Evolutionary conservation across 2,797 vertebrate genomes (phyloP).

Genomic region (Enteromius anoplus): DNA sequence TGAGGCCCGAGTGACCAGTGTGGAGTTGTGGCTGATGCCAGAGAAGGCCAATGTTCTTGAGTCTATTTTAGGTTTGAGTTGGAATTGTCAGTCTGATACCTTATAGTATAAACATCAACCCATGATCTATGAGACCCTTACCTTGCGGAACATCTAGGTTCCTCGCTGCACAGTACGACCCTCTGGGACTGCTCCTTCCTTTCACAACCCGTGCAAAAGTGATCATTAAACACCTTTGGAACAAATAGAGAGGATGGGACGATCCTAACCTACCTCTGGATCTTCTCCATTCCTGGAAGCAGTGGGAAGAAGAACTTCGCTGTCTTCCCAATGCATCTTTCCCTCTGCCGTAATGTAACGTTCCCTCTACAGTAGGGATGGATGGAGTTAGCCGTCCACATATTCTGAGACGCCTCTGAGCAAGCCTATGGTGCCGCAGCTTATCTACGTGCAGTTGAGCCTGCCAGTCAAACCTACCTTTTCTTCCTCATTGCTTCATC

Average conservation of each 20-base stretch:
- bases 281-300: neutral
- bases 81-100: too few species aligned
- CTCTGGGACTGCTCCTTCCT: neutral
- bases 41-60: too few species aligned
- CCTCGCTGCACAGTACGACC: too few species aligned
- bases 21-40: too few species aligned
- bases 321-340: neutral
- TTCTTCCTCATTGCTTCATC: neutral
- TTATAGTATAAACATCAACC: too few species aligned
- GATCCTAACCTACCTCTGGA: neutral
- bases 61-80: too few species aligned
- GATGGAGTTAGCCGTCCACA: neutral
- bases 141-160: too few species aligned
- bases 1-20: too few species aligned
- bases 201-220: neutral
- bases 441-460: neutral
- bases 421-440: conserved; percentile 12
- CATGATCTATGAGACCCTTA: too few species aligned
- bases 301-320: neutral
- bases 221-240: neutral
- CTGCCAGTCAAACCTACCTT: neutral
- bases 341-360: neutral
- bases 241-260: neutral
- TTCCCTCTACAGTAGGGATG: neutral
- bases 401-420: conserved; percentile 4